phyloP scores from a whole-genome alignment of 2,113 vertebrate genomes.

The Ursus arctos region DNA sequence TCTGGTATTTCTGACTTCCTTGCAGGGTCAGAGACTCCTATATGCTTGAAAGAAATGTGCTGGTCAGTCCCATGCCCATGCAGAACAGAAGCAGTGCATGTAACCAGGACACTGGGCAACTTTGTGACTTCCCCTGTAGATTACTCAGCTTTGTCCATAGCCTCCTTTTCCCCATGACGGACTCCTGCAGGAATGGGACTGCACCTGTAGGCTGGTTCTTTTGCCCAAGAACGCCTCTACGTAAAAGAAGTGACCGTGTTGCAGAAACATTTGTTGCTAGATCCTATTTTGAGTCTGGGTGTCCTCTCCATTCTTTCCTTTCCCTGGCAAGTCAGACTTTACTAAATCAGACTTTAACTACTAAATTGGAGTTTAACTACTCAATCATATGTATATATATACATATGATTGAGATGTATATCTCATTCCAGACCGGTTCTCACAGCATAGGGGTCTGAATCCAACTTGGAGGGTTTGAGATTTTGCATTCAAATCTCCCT shows the following conservation, averaged over 20 bases:
- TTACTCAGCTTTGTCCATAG: not conserved
- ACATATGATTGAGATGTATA: not conserved
- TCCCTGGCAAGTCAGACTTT: not conserved
- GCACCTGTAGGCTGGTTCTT: not conserved
- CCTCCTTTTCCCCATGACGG: not conserved
- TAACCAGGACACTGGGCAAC: not conserved
- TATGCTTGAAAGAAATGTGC: not conserved
- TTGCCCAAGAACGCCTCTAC: not conserved
- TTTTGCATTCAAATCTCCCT: not conserved
- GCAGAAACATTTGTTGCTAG: not conserved
- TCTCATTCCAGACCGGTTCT: not conserved
- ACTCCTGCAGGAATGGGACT: not conserved
- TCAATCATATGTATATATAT: not conserved
- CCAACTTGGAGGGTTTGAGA: not conserved
- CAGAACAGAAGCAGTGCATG: not conserved
- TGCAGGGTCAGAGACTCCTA: not conserved
- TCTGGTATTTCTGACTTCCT: not conserved
- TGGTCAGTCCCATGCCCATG: not conserved
- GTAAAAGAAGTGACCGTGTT: not conserved
- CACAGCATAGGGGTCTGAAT: not conserved
- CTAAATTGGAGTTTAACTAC: not conserved
- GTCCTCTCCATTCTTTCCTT: not conserved
- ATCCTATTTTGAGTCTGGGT: not conserved
- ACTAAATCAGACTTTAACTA: not conserved
- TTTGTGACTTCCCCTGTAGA: not conserved